Percentiles rank a stretch among this genome's conserved stretches.
Evolutionary conservation across 1,140 invertebrate genomes (phyloP).

Genomic region (Cydia strobilella): DNA sequence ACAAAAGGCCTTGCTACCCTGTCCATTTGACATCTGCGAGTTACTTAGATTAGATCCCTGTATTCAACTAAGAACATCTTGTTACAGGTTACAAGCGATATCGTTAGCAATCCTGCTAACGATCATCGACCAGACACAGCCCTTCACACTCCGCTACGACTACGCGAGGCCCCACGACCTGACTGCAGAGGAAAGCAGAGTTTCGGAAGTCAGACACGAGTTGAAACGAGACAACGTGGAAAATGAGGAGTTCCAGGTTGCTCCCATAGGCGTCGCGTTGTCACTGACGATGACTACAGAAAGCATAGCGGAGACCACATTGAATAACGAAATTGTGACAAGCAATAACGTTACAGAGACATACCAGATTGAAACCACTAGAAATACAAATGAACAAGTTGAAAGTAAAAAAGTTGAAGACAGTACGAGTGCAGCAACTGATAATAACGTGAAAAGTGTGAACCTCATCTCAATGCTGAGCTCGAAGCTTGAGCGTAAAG

Average conservation of each 20-base stretch:
- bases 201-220: conserved; percentile 41
- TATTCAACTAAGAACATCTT: conserved; percentile 22
- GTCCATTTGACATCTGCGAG: too few species aligned
- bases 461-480: background rate
- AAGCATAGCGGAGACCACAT: background rate
- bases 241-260: background rate
- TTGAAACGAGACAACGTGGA: background rate
- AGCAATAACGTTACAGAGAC: background rate
- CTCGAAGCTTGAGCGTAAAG: background rate
- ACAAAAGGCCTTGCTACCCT: too few species aligned
- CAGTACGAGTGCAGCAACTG: background rate
- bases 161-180: conserved; percentile 42
- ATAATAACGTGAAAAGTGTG: background rate
- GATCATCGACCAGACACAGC: conserved; percentile 39
- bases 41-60: too few species aligned
- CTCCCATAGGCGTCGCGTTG: background rate
- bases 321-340: background rate
- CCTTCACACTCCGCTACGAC: conserved; percentile 39
- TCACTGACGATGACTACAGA: background rate
- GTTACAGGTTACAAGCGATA: conserved; percentile 49
- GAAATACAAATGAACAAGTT: background rate
- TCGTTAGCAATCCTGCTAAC: conserved; percentile 40
- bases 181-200: conserved; percentile 50
- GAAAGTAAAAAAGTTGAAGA: background rate
- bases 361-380: background rate